phyloP scores from a whole-genome alignment of 2,113 vertebrate genomes.

The Perognathus longimembris region DNA sequence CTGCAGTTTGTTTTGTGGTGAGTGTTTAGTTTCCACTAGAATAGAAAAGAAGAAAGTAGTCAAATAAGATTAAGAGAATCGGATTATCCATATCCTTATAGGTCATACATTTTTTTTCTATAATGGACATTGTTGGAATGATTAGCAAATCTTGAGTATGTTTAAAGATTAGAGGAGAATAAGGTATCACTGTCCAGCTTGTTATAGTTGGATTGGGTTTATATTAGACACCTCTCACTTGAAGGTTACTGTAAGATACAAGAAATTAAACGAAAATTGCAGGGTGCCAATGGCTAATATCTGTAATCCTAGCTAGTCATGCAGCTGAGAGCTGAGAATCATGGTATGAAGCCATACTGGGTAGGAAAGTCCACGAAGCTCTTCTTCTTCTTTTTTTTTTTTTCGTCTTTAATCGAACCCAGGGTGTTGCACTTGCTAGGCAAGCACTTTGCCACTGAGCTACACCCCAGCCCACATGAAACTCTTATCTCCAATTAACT shows the following conservation, averaged over 20 bases:
- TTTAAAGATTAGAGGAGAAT: background rate
- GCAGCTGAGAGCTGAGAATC: too few species aligned
- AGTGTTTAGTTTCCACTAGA: slow-evolving; percentile 61
- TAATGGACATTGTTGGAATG: background rate
- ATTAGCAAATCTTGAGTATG: slow-evolving; percentile 23
- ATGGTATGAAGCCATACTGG: too few species aligned
- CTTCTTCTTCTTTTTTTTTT: too few species aligned
- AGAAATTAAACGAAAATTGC: background rate
- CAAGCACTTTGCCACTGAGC: too few species aligned
- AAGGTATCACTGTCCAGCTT: background rate
- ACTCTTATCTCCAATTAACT: too few species aligned
- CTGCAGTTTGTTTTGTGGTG: slow-evolving; percentile 36
- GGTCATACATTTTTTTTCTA: background rate
- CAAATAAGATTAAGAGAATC: slow-evolving; percentile 22
- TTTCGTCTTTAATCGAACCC: too few species aligned
- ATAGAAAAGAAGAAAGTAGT: slow-evolving; percentile 4
- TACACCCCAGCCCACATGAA: too few species aligned
- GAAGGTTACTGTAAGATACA: background rate
- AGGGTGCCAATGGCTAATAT: too few species aligned
- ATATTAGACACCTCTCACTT: background rate
- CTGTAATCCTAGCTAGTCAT: too few species aligned
- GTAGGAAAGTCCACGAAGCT: too few species aligned
- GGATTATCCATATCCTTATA: background rate
- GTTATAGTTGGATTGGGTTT: background rate
- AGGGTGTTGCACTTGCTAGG: too few species aligned